Base-by-base conservation (phyloP, 1,140 invertebrate species). In the Paralvinella palmiformis region DNA sequence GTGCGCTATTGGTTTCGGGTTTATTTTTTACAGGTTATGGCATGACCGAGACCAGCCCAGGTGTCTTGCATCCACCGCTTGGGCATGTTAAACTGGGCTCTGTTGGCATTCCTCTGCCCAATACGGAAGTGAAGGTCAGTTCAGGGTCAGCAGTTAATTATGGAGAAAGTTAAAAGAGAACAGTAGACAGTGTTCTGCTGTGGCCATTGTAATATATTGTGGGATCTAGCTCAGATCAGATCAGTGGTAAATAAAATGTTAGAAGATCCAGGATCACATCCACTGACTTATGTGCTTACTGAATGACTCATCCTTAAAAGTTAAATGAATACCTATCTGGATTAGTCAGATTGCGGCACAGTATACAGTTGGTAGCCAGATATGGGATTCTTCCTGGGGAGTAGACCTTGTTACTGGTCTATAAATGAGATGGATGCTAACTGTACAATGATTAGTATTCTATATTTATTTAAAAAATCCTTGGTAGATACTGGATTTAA, bases 61-160 rank as follows among this genome's bases (percentile, higher is more conserved):
- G 20, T 31, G 20, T 57, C 7, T 31, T 36, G 13, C 55, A 31
- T 20, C 27, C 17, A 2, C 59, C 59, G 5, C 20, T 24, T n/a
- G 22, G 13, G 6, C 33, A 22, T n/a, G 13, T 44, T 17, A 66
- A 66, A 27, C 15, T 29, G 15, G 64, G 59, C 29, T 66, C 64
- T 35, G 50, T 62, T 20, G 64, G 64, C n/a, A 17, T 52, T 4
- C 32, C 31, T 24, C 0, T 62, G 10, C 64, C 59, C 10, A 62
- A 62, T 27, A 53, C 52, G 20, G 59, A 62, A 37, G 48, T 29
- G 27, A 41, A 52, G 48, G 64, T 65, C 22, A 41, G 32, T 27
- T 10, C 10, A 27, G 4, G 24, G 17, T 2, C 2, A 20, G 24
- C 31, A 10, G 71, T 87, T 52, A 3, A 29, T 7, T 22, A 15